A percentile compares a stretch with the other conserved stretches of the same genome.
These are phyloP conservation scores for Lepus townsendii DNA, from an alignment of 2,797 vertebrate species.

Conservation along the genomic window DNA sequence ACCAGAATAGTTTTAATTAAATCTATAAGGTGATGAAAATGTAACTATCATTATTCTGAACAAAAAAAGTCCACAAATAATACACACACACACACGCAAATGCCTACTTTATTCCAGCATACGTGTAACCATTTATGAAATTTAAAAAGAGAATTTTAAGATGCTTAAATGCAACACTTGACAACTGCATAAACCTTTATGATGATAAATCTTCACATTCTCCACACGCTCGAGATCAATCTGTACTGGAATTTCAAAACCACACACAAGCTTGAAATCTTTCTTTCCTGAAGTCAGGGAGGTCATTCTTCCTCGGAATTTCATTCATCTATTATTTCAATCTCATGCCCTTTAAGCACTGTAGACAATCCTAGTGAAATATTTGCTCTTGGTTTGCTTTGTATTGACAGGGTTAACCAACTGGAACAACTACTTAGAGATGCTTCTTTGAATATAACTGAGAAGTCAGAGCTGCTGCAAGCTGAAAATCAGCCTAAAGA, in stretches of 20 bases:
- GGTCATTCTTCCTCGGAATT: background rate
- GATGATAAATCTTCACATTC: background rate
- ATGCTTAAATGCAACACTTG: background rate
- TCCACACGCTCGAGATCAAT: background rate
- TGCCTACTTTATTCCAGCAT: background rate
- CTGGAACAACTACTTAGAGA: background rate
- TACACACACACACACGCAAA: background rate
- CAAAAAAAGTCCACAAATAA: background rate
- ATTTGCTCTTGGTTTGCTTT: background rate
- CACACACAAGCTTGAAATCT: background rate
- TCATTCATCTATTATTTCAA: background rate
- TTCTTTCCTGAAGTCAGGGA: background rate
- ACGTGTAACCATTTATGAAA: background rate
- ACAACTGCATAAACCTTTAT: background rate
- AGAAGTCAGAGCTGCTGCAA: background rate
- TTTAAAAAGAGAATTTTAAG: background rate
- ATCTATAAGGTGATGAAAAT: background rate
- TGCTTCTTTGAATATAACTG: background rate
- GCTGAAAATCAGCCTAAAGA: background rate
- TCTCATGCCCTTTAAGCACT: background rate
- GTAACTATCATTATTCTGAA: background rate
- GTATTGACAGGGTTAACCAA: background rate
- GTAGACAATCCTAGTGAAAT: constrained; percentile 1
- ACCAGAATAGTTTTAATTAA: background rate
- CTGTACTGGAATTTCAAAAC: constrained; percentile 16